Evolutionary conservation across 2,113 vertebrate genomes (phyloP), one percentile per base, ranked within the genome.

Genomic region (Atlantisia rogersi): DNA sequence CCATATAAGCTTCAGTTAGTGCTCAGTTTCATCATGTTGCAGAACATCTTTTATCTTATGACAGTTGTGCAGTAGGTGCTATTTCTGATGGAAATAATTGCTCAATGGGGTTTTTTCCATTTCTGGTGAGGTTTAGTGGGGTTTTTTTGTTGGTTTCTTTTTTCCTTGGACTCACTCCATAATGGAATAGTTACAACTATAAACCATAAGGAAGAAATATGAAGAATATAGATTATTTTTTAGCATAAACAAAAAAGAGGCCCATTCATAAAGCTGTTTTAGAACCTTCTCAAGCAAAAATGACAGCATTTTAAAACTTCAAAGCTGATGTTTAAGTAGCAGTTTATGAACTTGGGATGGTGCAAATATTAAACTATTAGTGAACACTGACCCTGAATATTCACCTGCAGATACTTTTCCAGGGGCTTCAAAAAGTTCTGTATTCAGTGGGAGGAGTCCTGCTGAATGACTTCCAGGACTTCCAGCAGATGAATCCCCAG

Each of bases 321-420:
- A 96, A 96, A 95, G 90, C 70, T 90, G 63, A 35, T 74, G 39
- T 68, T 82, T 74, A 81, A 96, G 58, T 89, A 86, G 46, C 85
- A 93, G 85, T 93, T 96, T 90, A 95, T 96, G 92, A 94, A 93
- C 52, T 83, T 1, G 5, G 65, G 73, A 81, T 93, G 86, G 71
- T 88, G 71, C 76, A 96, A 93, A 83, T 96, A 94, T 75, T 77
- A 83, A 88, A 90, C 82, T 87, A 79, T 65, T 89, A 56, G 24
- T 55, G 59, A 56, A 32, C 28, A 28, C n/a, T 86, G 94, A 90
- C 90, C 90, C 82, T 46, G 55, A 86, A 13, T 94, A 81, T 85
- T 96, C 93, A 96, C 90, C 82, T 90, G 93, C 82, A 92, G 71
- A 75, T 92, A 85, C 74, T 95, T 97, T 46, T 87, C 37, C 31